Conservation (phyloP, 2,888 invertebrate species). For the Andrena fulva region DNA sequence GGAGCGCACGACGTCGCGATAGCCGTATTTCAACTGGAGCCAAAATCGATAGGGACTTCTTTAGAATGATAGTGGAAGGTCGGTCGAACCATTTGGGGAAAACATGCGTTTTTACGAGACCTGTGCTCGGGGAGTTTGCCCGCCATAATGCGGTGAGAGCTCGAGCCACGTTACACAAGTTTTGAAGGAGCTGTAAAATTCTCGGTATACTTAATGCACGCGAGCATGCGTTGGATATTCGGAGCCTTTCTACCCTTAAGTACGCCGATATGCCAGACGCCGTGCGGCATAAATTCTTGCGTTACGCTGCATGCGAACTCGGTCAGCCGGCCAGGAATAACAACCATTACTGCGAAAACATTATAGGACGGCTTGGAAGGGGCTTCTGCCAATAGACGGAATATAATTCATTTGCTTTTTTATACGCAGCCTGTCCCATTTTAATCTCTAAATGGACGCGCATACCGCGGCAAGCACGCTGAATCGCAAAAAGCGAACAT, state of each 20-base stretch:
- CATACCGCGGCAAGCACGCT: not conserved
- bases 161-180: not conserved
- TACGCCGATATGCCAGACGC: slow-evolving; percentile 15
- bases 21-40: slow-evolving; percentile 57
- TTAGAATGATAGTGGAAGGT: slow-evolving; percentile 46
- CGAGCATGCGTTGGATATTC: slow-evolving; percentile 5
- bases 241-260: not conserved
- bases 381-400: not conserved
- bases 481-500: not conserved
- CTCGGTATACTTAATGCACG: not conserved
- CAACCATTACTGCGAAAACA: not conserved
- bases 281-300: not conserved
- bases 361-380: not conserved
- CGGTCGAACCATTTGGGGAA: slow-evolving; percentile 34
- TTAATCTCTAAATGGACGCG: slow-evolving; percentile 1
- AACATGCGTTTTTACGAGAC: slow-evolving; percentile 27
- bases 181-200: slow-evolving; percentile 16
- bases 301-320: not conserved
- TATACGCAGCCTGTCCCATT: not conserved
- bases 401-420: slow-evolving; percentile 5
- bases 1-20: slow-evolving; percentile 34
- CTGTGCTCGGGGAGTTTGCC: not conserved
- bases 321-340: not conserved
- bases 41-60: slow-evolving; percentile 67
- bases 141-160: slow-evolving; percentile 17